A percentile compares a stretch with the other conserved stretches of the same genome.
These are phyloP conservation scores for Phortica variegata DNA, from an alignment of 1,140 invertebrate species.

Conservation along the genomic window DNA sequence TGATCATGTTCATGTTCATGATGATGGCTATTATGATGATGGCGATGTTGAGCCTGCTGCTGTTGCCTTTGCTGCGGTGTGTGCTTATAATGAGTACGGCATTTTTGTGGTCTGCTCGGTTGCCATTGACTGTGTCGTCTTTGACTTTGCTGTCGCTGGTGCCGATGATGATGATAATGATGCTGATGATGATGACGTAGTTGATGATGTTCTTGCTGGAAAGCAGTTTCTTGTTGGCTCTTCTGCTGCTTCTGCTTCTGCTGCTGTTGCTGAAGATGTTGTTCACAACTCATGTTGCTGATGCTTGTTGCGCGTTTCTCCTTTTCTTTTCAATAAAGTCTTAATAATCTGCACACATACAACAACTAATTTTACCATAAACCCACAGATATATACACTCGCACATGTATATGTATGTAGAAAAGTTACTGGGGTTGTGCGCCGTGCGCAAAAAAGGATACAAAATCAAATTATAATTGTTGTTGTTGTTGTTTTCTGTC, in stretches of 20 bases:
- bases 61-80: conserved; percentile 22
- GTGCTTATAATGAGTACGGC: conserved; percentile 8
- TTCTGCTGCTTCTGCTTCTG: not conserved
- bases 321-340: not conserved
- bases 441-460: conserved; percentile 25
- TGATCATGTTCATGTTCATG: conserved; percentile 16
- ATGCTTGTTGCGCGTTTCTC: conserved; percentile 8
- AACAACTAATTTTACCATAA: too few species aligned
- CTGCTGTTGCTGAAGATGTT: not conserved
- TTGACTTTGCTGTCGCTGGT: conserved; percentile 24
- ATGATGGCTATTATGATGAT: not conserved
- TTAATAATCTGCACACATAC: too few species aligned
- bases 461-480: conserved; percentile 26
- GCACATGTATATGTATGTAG: too few species aligned
- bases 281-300: conserved; percentile 7
- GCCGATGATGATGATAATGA: conserved; percentile 21
- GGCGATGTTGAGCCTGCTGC: conserved; percentile 11
- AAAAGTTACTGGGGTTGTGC: not conserved
- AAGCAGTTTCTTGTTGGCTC: not conserved
- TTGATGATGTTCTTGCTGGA: conserved; percentile 4
- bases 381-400: too few species aligned
- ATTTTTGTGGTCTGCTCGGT: too few species aligned
- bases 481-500: conserved; percentile 50
- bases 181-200: conserved; percentile 14
- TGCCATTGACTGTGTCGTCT: not conserved